Base-by-base conservation (phyloP, 2,888 invertebrate species). In the Nebria brevicollis region DNA sequence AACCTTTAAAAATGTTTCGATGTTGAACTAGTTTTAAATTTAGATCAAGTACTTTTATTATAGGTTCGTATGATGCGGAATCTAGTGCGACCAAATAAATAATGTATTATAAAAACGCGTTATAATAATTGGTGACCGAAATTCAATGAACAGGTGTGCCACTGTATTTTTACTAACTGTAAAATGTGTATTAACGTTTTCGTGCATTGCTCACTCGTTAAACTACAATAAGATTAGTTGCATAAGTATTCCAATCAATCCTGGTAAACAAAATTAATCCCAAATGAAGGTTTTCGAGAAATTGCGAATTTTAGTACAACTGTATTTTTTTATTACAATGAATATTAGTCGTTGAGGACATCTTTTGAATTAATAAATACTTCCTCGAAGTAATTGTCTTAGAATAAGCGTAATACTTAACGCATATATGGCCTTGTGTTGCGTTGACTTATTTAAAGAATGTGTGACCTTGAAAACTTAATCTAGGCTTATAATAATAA, bases 111-210 rank as follows among this genome's bases (percentile, higher is more conserved):
- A 54, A 54, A 54, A 8, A 54, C 54, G 54, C 54, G 54, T 54
- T 54, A 54, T 54, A 54, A 54, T 54, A 54, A 54, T 54, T 54
- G 54, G 54, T 54, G 54, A 54, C 54, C 54, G 54, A 54, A 54
- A 54, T 54, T 11, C 54, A 54, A 54, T 54, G 54, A 54, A 13
- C 54, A 54, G 54, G 54, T 54, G 54, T 54, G 54, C 54, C 54
- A 54, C 54, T 54, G 54, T 54, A 54, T 54, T 54, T 54, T 54
- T 54, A 54, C 11, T 54, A 54, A 54, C 54, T 54, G 54, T 54
- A 54, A 54, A 54, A 54, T 54, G 11, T 54, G 54, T 54, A 54
- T 54, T 54, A 54, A 54, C 11, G 54, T 54, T 54, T 54, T 11
- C 8, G 8, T 6, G 54, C 8, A 11, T 54, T 3, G 54, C 11